Evolutionary conservation across 2,113 vertebrate species (phyloP), one percentile per base, ranked within the genome.

Genomic region (Ascaphus truei): DNA sequence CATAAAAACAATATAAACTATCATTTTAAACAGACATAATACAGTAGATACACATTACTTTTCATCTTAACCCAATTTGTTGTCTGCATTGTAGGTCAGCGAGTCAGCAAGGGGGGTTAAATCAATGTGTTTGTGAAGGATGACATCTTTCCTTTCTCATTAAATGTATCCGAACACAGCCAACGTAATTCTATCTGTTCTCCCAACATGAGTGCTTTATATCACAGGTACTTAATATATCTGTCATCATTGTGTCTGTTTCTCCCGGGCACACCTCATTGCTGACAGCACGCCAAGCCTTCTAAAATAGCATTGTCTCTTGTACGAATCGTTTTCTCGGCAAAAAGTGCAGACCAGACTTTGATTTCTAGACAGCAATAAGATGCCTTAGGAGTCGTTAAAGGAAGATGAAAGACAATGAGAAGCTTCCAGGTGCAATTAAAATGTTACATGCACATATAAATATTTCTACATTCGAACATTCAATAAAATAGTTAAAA

Each of bases 171-270:
- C 26, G 23, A 30, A 37, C 39, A 29, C 31, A 58, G 62, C 62
- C 52, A 69, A 13, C 3, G 48, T 58, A 66, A 57, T 53, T 61
- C 64, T 22, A 66, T 55, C 27, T 56, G 22, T 53, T 72, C 43
- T 72, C 68, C 45, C 36, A 23, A 1, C 29, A 10, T 3, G 55
- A 72, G 69, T 80, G 77, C 63, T 81, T 82, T 75, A 23, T 64
- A 73, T 83, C 79, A 79, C 20, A 26, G 45, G 67, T 85, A 79
- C 73, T 73, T 81, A 76, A 79, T 76, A 69, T 55, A 31, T 79
- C 78, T 82, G 79, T 81, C 79, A 75, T 77, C 60, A 65, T 63
- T 71, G 71, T 50, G 58, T 83, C 77, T 82, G 81, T 56, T 77
- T 80, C 64, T 80, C 73, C 76, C 80, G 63, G 55, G 57, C 55